Conservation (phyloP, 2,888 invertebrate genomes). For the Arrhopalites spinosus region DNA sequence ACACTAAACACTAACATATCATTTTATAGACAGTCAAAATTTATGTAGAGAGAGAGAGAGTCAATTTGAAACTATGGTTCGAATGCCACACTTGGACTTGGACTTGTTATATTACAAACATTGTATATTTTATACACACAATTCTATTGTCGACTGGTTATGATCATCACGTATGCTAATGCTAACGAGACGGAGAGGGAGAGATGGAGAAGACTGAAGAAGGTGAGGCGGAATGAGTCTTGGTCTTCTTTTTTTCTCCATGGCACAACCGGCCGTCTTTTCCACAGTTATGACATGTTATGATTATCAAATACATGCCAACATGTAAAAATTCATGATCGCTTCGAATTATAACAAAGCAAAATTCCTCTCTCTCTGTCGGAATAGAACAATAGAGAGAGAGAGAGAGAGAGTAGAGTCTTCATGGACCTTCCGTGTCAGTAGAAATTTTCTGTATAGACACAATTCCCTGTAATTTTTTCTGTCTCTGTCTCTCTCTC, state of each 20-base stretch:
- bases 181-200: constrained; percentile 12
- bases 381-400: neutral
- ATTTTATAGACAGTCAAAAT: neutral
- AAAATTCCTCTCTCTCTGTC: neutral
- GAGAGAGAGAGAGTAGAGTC: neutral
- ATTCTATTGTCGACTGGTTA: neutral
- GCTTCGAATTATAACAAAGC: neutral
- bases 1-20: neutral
- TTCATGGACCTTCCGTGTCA: neutral
- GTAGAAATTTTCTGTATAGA: too few species aligned
- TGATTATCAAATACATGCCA: constrained; percentile 8
- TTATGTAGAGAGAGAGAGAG: neutral
- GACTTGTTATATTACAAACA: neutral
- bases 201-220: neutral
- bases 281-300: constrained; percentile 26
- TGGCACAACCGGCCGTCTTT: neutral
- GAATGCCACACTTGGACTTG: neutral
- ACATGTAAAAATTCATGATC: neutral
- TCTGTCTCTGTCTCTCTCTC: too few species aligned
- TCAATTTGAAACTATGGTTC: neutral
- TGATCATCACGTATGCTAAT: constrained; percentile 17
- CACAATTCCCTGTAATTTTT: too few species aligned
- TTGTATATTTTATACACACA: too few species aligned
- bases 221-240: neutral
- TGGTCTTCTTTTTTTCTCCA: neutral